Conservation (phyloP, 2,113 vertebrate genomes). For the Aphyosemion australe region DNA sequence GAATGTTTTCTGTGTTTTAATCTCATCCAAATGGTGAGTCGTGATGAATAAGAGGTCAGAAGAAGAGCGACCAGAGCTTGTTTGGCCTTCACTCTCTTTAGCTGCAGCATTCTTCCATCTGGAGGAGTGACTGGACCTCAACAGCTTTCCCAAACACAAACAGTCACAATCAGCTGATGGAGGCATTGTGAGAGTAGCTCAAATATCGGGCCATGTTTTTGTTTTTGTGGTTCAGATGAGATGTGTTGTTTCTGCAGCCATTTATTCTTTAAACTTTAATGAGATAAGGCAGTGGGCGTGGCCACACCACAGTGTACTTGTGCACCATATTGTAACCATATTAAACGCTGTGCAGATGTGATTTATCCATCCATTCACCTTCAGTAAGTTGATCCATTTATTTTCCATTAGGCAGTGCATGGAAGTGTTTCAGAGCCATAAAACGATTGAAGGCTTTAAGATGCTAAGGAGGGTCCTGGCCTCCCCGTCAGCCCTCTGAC, state of each 20-base stretch:
- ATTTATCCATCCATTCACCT: neutral
- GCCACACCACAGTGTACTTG: neutral
- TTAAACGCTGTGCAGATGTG: neutral
- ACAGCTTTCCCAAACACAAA: constrained; percentile 53
- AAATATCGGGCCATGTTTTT: neutral
- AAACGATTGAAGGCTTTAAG: constrained; percentile 36
- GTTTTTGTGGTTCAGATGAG: neutral
- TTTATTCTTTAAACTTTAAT: neutral
- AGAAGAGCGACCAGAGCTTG: neutral
- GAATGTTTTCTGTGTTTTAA: neutral
- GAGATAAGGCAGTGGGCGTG: too few relatives aligned
- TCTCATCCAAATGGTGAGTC: neutral
- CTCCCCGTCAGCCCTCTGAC: constrained; percentile 49
- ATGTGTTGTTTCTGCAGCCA: neutral
- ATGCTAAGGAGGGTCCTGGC: constrained; percentile 51
- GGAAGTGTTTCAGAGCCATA: constrained; percentile 15
- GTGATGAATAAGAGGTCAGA: constrained; percentile 20
- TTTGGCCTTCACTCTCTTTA: constrained; percentile 35
- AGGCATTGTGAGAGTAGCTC: constrained; percentile 3
- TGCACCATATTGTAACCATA: neutral
- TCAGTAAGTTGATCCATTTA: constrained; percentile 19
- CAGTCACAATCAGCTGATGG: constrained; percentile 43
- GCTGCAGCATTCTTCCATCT: constrained; percentile 53
- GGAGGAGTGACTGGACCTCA: constrained; percentile 47
- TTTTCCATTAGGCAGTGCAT: constrained; percentile 5